Evolutionary conservation across 2,888 invertebrate genomes (phyloP).

Genomic region (Thymelicus sylvestris): DNA sequence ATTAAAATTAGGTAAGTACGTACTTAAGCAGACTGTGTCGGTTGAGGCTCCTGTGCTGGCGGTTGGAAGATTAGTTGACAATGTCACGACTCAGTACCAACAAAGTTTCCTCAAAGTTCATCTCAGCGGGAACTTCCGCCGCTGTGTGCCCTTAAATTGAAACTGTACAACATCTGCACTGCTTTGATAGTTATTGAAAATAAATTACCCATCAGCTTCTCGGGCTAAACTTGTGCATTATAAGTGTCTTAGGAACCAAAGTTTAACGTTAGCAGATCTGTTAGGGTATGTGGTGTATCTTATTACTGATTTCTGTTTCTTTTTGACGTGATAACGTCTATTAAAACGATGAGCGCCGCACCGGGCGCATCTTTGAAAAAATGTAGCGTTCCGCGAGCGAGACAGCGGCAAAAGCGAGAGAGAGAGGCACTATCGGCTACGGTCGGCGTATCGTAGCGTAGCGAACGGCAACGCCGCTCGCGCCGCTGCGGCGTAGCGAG

Average conservation of each 20-base stretch:
- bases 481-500: too few species aligned
- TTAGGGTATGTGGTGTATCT: not conserved
- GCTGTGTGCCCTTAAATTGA: slow-evolving; percentile 79
- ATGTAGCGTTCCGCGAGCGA: too few species aligned
- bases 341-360: too few species aligned
- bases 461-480: too few species aligned
- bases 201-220: slow-evolving; percentile 57
- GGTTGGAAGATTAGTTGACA: slow-evolving; percentile 80
- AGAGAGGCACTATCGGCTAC: too few species aligned
- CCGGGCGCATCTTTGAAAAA: too few species aligned
- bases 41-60: slow-evolving; percentile 51
- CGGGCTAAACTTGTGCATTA: slow-evolving; percentile 7
- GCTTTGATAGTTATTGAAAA: slow-evolving; percentile 73
- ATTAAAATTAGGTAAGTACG: slow-evolving; percentile 5
- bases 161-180: slow-evolving; percentile 80
- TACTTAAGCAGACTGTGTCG: slow-evolving; percentile 22
- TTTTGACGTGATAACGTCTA: too few species aligned
- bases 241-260: slow-evolving; percentile 1
- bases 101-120: slow-evolving; percentile 76
- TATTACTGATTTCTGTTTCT: too few species aligned
- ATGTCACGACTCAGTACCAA: slow-evolving; percentile 65
- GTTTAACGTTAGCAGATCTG: not conserved
- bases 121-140: slow-evolving; percentile 66
- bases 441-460: too few species aligned
- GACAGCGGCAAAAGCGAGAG: too few species aligned